Evolutionary conservation across 2,797 vertebrate genomes (phyloP).

Genomic region (Myiothlypis coronata): DNA sequence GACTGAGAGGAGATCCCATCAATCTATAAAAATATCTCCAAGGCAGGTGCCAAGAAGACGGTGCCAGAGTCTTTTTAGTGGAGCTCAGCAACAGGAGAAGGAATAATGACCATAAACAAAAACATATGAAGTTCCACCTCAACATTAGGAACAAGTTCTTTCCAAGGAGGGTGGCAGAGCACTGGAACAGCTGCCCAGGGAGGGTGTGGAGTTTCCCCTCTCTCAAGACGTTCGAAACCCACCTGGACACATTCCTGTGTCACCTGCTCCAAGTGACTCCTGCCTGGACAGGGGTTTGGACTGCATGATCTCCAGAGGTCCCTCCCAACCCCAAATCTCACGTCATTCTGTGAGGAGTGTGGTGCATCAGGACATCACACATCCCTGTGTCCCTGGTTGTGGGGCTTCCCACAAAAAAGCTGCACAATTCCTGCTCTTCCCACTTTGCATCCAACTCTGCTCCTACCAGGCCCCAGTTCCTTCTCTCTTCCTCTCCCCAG

Average conservation of each 20-base stretch:
- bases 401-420: not conserved
- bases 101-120: not conserved
- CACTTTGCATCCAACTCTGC: not conserved
- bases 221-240: rapidly evolving
- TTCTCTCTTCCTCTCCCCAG: not conserved
- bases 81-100: not conserved
- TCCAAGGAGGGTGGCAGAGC: not conserved
- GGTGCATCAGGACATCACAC: not conserved
- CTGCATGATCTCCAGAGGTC: not conserved
- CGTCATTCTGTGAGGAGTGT: not conserved
- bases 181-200: not conserved
- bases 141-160: not conserved
- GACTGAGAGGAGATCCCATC: not conserved
- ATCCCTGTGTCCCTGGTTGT: rapidly evolving
- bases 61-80: not conserved
- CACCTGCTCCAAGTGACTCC: not conserved
- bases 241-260: not conserved
- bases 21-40: not conserved
- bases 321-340: not conserved
- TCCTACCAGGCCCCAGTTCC: not conserved
- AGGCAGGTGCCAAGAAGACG: not conserved
- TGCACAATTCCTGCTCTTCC: not conserved
- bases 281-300: not conserved
- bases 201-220: not conserved
- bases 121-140: not conserved